Conservation (phyloP, 2,888 invertebrate species). For the Galerucella pusilla region DNA sequence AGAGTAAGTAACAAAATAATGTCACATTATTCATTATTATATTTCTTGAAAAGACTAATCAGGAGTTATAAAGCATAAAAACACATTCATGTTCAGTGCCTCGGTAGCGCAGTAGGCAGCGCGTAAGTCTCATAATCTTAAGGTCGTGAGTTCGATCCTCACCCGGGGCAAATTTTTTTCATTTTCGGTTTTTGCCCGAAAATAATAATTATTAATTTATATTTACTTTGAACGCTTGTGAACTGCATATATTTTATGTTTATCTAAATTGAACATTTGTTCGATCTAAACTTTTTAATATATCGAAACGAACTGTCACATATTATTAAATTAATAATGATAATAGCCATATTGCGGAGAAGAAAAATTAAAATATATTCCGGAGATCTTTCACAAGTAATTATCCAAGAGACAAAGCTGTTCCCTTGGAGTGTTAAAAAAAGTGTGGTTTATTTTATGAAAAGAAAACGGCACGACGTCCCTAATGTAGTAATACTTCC, state of each 20-base stretch:
- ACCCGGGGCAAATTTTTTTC: constrained; percentile 78
- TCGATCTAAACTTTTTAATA: too few species aligned
- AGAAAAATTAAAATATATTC: not conserved
- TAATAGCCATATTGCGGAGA: not conserved
- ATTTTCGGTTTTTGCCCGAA: too few species aligned
- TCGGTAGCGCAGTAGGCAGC: constrained; percentile 77
- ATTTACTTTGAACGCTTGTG: too few species aligned
- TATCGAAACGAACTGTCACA: not conserved
- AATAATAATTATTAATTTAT: too few species aligned
- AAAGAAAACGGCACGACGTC: constrained; percentile 27
- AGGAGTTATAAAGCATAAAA: too few species aligned
- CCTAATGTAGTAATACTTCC: constrained; percentile 27
- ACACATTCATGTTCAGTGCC: constrained; percentile 62
- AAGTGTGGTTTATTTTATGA: constrained; percentile 23
- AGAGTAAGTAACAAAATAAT: too few species aligned
- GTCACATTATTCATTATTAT: too few species aligned
- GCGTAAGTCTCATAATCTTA: constrained; percentile 93
- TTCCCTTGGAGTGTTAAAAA: constrained; percentile 12
- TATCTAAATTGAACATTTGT: too few species aligned
- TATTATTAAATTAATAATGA: not conserved
- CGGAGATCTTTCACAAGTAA: not conserved
- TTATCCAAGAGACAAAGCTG: constrained; percentile 16
- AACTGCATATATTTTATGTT: too few species aligned
- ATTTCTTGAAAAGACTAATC: too few species aligned
- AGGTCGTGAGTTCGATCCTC: constrained; percentile 97